phyloP scores from a whole-genome alignment of 2,888 invertebrate species.

The Lomographa bimaculata region DNA sequence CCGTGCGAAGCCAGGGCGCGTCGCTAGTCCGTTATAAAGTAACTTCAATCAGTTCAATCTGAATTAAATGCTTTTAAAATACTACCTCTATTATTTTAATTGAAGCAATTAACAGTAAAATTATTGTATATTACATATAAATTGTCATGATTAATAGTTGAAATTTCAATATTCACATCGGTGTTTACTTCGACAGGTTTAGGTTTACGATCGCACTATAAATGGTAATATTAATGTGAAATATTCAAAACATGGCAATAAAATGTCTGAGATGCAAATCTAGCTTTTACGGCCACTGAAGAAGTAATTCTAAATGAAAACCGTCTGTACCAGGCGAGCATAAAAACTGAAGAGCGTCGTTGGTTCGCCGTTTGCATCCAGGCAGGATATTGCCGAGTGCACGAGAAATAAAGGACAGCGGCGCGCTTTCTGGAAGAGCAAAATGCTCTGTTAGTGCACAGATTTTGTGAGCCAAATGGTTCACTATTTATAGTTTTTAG shows the following conservation, averaged over 20 bases:
- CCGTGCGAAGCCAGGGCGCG: too few relatives aligned
- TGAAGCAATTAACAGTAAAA: too few relatives aligned
- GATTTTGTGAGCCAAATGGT: conserved; percentile 5
- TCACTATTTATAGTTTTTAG: too few relatives aligned
- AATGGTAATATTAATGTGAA: conserved; percentile 11
- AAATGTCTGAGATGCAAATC: conserved; percentile 13
- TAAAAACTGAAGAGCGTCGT: conserved; percentile 40
- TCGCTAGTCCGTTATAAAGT: too few relatives aligned
- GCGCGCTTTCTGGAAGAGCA: conserved; percentile 6
- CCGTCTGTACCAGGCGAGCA: conserved; percentile 41
- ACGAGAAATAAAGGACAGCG: conserved; percentile 22
- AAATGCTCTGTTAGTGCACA: conserved; percentile 11
- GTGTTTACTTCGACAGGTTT: background rate
- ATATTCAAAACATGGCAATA: conserved; percentile 12
- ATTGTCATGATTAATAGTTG: too few relatives aligned
- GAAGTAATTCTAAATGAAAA: conserved; percentile 31
- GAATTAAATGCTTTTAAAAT: too few relatives aligned
- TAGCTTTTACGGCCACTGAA: conserved; percentile 15
- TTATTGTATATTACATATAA: too few relatives aligned
- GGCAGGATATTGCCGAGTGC: conserved; percentile 28
- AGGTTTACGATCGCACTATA: conserved; percentile 2
- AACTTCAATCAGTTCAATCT: too few relatives aligned
- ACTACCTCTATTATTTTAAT: too few relatives aligned
- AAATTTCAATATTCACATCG: too few relatives aligned
- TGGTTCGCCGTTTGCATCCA: conserved; percentile 42